phyloP scores from a whole-genome alignment of 2,888 invertebrate genomes.

The Cylloceria caligata region DNA sequence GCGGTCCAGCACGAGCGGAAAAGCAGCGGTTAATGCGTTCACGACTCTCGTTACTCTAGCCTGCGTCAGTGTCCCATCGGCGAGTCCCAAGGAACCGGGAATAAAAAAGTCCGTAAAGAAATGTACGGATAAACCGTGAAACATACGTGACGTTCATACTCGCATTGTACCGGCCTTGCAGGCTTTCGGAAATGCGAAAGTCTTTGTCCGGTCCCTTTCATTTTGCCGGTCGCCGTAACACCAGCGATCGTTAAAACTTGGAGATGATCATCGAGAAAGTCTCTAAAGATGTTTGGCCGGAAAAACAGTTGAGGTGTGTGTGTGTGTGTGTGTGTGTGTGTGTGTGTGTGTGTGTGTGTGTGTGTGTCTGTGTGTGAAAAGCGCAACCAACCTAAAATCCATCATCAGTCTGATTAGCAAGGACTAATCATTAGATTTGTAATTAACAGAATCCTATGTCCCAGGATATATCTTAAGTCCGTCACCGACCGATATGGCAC shows the following conservation, averaged over 20 bases:
- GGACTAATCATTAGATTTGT: too few species aligned
- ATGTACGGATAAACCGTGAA: slow-evolving; percentile 15
- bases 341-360: too few species aligned
- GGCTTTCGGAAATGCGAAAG: slow-evolving; percentile 9
- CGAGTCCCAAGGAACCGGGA: background rate
- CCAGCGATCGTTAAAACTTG: slow-evolving; percentile 26
- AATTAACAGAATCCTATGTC: background rate
- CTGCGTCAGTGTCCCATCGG: slow-evolving; percentile 40
- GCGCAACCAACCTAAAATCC: background rate
- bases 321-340: too few species aligned
- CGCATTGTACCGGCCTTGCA: background rate
- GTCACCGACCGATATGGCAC: too few species aligned
- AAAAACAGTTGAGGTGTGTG: slow-evolving; percentile 5
- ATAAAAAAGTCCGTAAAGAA: slow-evolving; percentile 10
- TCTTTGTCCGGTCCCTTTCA: slow-evolving; percentile 1
- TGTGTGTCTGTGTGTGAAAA: too few species aligned
- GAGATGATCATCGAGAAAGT: slow-evolving; percentile 23
- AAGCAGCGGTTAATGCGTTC: slow-evolving; percentile 29
- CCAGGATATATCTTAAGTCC: too few species aligned
- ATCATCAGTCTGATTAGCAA: too few species aligned
- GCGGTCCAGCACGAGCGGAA: background rate
- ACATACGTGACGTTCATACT: slow-evolving; percentile 6
- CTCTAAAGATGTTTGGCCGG: background rate
- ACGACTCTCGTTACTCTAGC: slow-evolving; percentile 47
- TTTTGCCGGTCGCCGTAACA: background rate